Evolutionary conservation across 1,140 invertebrate genomes (phyloP), one percentile per base, ranked within the genome.

Genomic region (Drosophila leontia): DNA sequence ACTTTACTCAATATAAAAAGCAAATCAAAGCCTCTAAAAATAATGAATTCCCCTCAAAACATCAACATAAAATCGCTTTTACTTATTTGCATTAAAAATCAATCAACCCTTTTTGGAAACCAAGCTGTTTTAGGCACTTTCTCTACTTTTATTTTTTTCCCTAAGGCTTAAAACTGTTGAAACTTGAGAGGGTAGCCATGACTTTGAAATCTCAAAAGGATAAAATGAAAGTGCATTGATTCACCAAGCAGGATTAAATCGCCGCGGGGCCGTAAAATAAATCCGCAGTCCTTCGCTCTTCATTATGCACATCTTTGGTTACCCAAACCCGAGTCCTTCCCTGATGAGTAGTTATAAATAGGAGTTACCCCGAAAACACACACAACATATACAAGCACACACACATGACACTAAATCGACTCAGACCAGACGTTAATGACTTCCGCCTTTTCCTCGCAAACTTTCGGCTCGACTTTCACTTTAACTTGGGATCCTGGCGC

Each of bases 341-440:
- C 17, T 71, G 35, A 71, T 58, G 68, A 70, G 68, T 71, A 48
- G 60, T 50, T 57, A 58, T 76, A 75, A 75, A 75, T 68, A 53
- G 61, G 64, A 57, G 51, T 69, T 67, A 56, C 44, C 42, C 39
- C 35, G 12, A 29, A 48, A 17, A 44, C 37, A 51, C 19, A 19
- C 41, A 29, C 35, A 32, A 3, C 12, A 44, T 1, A 37, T 11
- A 37, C 35, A 37, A 37, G 35, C 11, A 29, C 34, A 48, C 45
- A 32, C 47, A 51, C 48, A 60, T 32, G 50, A 44, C 64, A 76
- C 41, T 56, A 51, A 57, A 65, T 48, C 59, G 60, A 26, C 58
- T 75, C 44, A 26, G 37, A 34, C 26, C 37, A 76, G 71, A 75
- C 63, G 84, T 80, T 87, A 88, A 88, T 88, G 82, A 83, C 84